Base-by-base conservation (phyloP, 2,888 invertebrate species). In the Galerucella nymphaeae region DNA sequence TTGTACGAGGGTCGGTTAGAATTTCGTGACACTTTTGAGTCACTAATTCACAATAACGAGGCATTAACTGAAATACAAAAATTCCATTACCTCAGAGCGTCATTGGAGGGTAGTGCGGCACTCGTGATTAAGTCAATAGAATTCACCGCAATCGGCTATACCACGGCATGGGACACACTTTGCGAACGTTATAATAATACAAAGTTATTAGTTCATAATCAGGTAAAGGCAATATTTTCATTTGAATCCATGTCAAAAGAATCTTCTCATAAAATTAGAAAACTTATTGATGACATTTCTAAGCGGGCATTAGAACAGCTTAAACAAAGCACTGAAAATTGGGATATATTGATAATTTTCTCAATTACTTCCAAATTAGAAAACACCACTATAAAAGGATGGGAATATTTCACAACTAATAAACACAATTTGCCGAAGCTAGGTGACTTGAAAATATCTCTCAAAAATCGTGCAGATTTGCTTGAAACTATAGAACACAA, bases 71-170 rank as follows among this genome's bases (percentile, higher is more conserved):
- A 13, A 5, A 68, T 75, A 13, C 75, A 73, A 62, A 75, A 69
- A 48, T 75, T 74, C 18, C 66, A 65, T 41, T 75, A 74, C 53
- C 58, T 74, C 23, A 10, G 74, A n/a, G 57, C 59, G 6, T 66
- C 71, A 10, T 65, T 74, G 23, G 66, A 66, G 48, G 66, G 70
- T 18, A 65, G n/a, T 5, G 75, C 74, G 4, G 20, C 65, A 8
- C n/a, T 65, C 11, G 0, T 58, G 1, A 74, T 74, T 3, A n/a
- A 61, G 41, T 41, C 66, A 11, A 38, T 74, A 11, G 18, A 66
- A 63, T 65, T 42, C 13, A 20, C 48, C 18, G 16, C 64, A 1
- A 42, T 6, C 10, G 70, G 63, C 42, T 75, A 75, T 66, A 10
- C 42, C 65, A 50, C 65, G 18, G 69, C 75, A 13, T 74, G 69